Evolutionary conservation across 2,113 vertebrate species (phyloP).

Genomic region (Dasyprocta punctata): DNA sequence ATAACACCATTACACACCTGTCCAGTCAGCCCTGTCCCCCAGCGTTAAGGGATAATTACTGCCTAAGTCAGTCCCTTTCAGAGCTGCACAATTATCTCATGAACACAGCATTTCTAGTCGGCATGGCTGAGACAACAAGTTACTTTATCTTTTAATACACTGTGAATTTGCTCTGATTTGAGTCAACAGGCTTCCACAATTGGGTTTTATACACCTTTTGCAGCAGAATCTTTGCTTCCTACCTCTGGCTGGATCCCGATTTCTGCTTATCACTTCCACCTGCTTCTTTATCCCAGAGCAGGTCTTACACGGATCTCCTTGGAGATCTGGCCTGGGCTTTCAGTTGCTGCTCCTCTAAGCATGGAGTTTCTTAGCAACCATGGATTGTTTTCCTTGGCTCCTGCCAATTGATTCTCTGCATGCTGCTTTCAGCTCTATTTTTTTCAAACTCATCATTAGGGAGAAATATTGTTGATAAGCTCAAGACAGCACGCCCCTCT

Average conservation of each 20-base stretch:
- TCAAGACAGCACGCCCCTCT: background rate
- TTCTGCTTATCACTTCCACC: background rate
- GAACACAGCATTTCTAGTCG: background rate
- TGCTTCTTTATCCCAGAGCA: background rate
- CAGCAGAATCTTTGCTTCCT: background rate
- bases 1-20: background rate
- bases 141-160: background rate
- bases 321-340: background rate
- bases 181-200: background rate
- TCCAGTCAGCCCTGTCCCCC: background rate
- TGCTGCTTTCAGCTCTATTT: background rate
- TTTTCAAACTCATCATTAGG: background rate
- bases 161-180: background rate
- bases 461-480: background rate
- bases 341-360: background rate
- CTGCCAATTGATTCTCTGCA: background rate
- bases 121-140: background rate
- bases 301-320: background rate
- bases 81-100: too few relatives aligned
- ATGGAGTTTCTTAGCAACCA: conserved; percentile 56
- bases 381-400: background rate
- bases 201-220: background rate
- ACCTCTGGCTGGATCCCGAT: background rate
- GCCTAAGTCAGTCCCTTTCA: too few relatives aligned
- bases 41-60: background rate